Base-by-base conservation (phyloP, 2,888 invertebrate genomes). In the Amphipoea oculea region DNA sequence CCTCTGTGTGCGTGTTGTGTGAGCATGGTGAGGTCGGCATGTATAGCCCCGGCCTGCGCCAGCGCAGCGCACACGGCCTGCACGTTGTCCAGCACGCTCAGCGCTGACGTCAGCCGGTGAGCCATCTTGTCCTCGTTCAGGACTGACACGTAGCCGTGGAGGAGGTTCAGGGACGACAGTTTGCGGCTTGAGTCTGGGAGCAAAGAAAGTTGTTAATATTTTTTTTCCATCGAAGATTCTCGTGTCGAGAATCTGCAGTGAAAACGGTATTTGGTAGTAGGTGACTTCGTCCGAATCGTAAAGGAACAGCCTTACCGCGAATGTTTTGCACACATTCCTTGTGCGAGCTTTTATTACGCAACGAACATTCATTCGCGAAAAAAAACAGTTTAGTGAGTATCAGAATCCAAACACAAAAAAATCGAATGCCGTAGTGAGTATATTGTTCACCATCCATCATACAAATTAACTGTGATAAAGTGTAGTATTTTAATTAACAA, bases 101-200 rank as follows among this genome's bases (percentile, higher is more conserved):
- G 95, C 48, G 98, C 94, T 12, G 95, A 29, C 20, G 42, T 42
- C 20, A 79, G 97, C 29, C 96, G 93, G 12, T 97, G 97, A 73
- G 57, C 83, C 67, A 60, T n/a, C 29, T 29, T 29, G 1, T 40
- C 20, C 2, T 83, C 84, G 82, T 92, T 86, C 85, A 98, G 94
- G 74, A 98, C 93, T 74, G 95, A 94, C 20, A 98, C 90, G 92
- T 98, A 98, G 5, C 98, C 98, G 84, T 97, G 97, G 0, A 98
- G 88, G 72, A 98, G 97, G 89, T 98, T 97, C 70, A 98, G 92
- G 9, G 97, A 97, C 0, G 97, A 95, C 45, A 98, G 91, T 92
- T 98, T 98, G 86, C 98, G 97, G 2, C 90, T 92, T 48, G 97
- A 97, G 89, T 98, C 98, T 97, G 92, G n/a, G 51, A 48, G 72